Conservation (phyloP, 2,888 invertebrate species). For the Abscondita cerata region DNA sequence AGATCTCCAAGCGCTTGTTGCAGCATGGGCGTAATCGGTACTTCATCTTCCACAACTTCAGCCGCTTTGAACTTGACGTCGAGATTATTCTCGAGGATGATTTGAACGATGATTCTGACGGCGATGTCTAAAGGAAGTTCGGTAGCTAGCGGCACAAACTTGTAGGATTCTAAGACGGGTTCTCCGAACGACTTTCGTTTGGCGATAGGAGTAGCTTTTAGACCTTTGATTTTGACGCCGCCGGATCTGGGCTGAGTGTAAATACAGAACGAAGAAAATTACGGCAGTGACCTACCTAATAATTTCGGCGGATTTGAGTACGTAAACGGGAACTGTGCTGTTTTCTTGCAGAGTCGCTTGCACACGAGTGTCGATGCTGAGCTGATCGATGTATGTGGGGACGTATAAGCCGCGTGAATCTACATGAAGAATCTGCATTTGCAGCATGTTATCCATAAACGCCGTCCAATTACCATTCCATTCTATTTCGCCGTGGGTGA, state of each 20-base stretch:
- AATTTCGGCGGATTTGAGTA: conserved; percentile 55
- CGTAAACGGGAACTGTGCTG: conserved; percentile 49
- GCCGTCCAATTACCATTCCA: conserved; percentile 89
- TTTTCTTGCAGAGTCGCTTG: conserved; percentile 43
- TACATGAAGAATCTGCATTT: conserved; percentile 74
- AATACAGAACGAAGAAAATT: neutral
- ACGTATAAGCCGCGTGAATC: conserved; percentile 74
- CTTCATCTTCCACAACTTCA: conserved; percentile 53
- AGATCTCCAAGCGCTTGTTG: conserved; percentile 69
- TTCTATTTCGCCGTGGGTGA: conserved; percentile 61
- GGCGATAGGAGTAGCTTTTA: conserved; percentile 78
- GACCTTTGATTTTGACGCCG: conserved; percentile 78
- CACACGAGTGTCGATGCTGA: conserved; percentile 33
- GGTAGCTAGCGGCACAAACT: conserved; percentile 70
- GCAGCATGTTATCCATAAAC: conserved; percentile 88
- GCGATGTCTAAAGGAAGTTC: conserved; percentile 50
- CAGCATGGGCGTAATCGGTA: conserved; percentile 54
- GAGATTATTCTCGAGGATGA: conserved; percentile 75
- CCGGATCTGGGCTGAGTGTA: conserved; percentile 63
- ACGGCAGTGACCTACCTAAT: conserved; percentile 25
- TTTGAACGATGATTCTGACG: conserved; percentile 69
- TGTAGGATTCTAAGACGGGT: conserved; percentile 80
- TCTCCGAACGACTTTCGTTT: conserved; percentile 73
- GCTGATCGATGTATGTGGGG: conserved; percentile 60
- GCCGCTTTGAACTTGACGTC: conserved; percentile 68